Conservation (phyloP, 1,140 invertebrate genomes). For the Aphelinus atriplicis region DNA sequence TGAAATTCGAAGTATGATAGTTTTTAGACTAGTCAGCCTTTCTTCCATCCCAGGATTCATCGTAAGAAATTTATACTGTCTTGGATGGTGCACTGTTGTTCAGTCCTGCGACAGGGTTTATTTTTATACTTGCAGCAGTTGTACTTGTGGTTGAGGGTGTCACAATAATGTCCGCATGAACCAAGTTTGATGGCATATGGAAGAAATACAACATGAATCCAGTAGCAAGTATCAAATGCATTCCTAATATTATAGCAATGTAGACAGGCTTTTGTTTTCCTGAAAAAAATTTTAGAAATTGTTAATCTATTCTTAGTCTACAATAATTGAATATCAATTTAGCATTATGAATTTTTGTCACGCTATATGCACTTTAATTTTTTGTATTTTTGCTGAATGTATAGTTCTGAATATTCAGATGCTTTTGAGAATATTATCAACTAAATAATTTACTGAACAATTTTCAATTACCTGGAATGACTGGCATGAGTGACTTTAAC, state of each 20-base stretch:
- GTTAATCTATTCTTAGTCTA: no score
- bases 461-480: slow-evolving; percentile 71
- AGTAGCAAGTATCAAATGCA: slow-evolving; percentile 83
- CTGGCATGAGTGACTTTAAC: slow-evolving; percentile 81
- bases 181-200: slow-evolving; percentile 57
- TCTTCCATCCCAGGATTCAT: neutral
- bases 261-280: slow-evolving; percentile 72
- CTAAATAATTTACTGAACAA: slow-evolving; percentile 45
- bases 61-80: neutral
- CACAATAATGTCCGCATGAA: neutral
- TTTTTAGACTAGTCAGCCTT: slow-evolving; percentile 25
- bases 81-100: neutral
- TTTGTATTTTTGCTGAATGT: no score
- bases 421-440: no score
- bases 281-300: neutral
- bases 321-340: no score
- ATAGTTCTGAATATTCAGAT: no score
- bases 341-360: no score
- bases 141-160: slow-evolving; percentile 5
- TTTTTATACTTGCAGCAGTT: slow-evolving; percentile 3
- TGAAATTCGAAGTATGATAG: neutral
- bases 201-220: slow-evolving; percentile 87
- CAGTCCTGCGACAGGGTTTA: neutral
- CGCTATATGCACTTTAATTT: no score
- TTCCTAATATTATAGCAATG: slow-evolving; percentile 73